A percentile compares a stretch with the other conserved stretches of the same genome.
These are phyloP conservation scores for Picathartes gymnocephalus DNA, from an alignment of 2,113 vertebrate species.

Conservation along the genomic window DNA sequence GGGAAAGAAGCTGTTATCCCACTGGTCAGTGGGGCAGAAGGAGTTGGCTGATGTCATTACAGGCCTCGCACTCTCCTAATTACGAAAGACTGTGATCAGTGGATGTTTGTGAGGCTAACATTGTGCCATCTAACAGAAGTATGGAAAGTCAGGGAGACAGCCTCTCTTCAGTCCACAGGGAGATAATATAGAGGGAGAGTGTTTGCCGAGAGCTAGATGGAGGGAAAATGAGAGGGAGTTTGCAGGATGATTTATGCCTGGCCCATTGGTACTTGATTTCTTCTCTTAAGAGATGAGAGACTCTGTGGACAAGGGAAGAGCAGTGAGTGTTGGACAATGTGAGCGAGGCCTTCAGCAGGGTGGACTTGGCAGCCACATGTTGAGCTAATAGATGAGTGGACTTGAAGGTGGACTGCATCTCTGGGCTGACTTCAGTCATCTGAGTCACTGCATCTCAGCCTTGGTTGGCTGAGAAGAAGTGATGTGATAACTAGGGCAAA, in stretches of 20 bases:
- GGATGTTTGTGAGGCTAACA: background rate
- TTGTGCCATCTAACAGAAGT: background rate
- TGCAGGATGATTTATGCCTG: background rate
- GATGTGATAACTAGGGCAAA: background rate
- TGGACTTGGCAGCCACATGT: background rate
- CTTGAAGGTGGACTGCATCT: background rate
- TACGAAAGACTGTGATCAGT: background rate
- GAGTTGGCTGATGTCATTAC: background rate
- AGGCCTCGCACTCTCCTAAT: background rate
- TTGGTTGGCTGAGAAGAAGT: background rate
- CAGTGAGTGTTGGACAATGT: background rate
- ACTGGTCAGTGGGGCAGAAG: background rate
- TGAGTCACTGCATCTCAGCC: background rate
- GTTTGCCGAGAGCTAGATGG: background rate
- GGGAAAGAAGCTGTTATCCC: background rate
- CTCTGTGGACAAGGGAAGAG: background rate
- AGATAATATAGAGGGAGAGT: background rate
- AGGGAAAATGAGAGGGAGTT: background rate
- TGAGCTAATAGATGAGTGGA: background rate
- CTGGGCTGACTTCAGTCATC: background rate
- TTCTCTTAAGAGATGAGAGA: background rate
- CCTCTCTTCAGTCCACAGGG: background rate
- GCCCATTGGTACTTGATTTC: background rate
- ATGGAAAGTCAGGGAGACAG: background rate
- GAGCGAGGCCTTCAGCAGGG: background rate